phyloP scores from a whole-genome alignment of 2,113 vertebrate genomes.

The Coptodon rendalli region DNA sequence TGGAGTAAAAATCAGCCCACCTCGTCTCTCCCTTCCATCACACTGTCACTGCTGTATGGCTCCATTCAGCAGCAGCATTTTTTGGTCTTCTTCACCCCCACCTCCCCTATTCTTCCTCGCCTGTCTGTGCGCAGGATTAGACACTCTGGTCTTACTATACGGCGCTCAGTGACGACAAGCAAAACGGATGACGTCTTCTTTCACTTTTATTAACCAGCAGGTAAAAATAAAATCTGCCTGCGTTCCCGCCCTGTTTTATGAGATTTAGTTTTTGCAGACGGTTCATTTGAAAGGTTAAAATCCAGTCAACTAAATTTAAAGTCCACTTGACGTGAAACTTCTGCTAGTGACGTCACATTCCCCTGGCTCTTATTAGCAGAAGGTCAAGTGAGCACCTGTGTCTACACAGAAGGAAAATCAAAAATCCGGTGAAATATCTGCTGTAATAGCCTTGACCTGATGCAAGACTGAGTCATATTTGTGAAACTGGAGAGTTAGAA shows the following conservation, averaged over 20 bases:
- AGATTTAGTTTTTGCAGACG: background rate
- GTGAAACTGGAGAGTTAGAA: background rate
- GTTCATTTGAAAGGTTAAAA: background rate
- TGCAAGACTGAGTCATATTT: background rate
- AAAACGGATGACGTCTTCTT: background rate
- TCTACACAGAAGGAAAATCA: background rate
- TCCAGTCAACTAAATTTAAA: background rate
- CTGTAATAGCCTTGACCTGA: background rate
- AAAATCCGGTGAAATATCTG: background rate
- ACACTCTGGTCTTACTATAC: background rate
- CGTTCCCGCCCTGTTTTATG: background rate
- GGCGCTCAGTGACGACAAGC: conserved; percentile 25
- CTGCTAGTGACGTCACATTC: background rate
- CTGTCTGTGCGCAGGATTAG: background rate
- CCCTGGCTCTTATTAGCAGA: background rate
- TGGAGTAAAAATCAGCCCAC: conserved; percentile 22
- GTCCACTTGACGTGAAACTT: background rate
- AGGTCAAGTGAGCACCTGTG: background rate
- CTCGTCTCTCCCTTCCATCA: background rate
- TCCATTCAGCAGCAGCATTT: background rate
- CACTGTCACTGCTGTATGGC: background rate
- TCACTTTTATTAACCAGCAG: background rate
- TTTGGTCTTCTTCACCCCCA: background rate
- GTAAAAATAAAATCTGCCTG: background rate
- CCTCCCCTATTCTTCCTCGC: background rate